phyloP scores from a whole-genome alignment of 1,140 invertebrate genomes.

The Diorhabda carinulata region DNA sequence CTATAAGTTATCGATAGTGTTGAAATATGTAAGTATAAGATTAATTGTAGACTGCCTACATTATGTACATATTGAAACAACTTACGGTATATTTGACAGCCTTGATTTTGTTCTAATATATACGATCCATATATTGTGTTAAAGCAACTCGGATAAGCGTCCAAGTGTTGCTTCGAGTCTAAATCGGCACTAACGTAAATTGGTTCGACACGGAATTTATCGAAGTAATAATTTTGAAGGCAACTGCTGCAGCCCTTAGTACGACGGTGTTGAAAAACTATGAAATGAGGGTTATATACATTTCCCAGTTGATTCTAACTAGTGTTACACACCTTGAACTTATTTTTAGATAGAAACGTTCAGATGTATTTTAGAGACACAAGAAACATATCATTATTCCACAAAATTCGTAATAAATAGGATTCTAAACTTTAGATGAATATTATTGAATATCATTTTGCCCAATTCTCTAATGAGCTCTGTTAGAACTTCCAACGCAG shows the following conservation, averaged over 20 bases:
- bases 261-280: neutral
- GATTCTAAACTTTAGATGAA: no score
- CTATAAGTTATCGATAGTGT: no score
- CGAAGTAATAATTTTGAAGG: neutral
- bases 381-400: no score
- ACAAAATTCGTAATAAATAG: no score
- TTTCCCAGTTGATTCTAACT: neutral
- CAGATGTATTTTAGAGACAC: neutral
- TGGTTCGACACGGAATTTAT: slow-evolving; percentile 2
- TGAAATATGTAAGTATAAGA: no score
- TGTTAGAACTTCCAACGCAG: no score
- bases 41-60: no score
- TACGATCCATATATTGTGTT: neutral
- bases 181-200: slow-evolving; percentile 2
- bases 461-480: no score
- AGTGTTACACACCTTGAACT: neutral
- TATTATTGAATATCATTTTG: no score
- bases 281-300: neutral
- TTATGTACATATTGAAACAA: no score
- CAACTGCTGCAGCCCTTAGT: neutral
- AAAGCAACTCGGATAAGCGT: neutral
- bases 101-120: no score
- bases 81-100: no score
- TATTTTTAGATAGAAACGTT: neutral
- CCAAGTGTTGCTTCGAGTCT: neutral